Evolutionary conservation across 1,140 invertebrate species (phyloP).

Genomic region (Drosophila eugracilis): DNA sequence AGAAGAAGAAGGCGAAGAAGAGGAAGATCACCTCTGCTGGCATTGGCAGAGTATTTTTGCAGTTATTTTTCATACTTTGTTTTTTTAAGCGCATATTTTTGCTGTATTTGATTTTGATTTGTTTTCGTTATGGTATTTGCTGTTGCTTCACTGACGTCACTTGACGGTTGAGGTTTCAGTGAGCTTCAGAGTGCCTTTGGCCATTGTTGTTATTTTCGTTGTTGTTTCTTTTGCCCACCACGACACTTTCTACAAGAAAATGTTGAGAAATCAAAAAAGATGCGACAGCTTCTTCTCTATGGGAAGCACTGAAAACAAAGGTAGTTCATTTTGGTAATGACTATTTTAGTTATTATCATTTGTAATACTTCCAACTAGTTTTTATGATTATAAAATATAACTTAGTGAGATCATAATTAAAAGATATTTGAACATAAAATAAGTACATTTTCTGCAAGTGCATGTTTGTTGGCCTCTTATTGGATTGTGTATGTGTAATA

Average conservation of each 20-base stretch:
- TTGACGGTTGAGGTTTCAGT: constrained; percentile 14
- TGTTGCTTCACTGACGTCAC: constrained; percentile 32
- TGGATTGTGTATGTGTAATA: constrained; percentile 33
- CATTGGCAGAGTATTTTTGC: constrained; percentile 43
- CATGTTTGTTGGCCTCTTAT: constrained; percentile 1
- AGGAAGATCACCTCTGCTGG: constrained; percentile 27
- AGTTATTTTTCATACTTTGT: constrained; percentile 23
- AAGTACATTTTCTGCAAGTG: background rate
- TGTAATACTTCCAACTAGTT: too few relatives aligned
- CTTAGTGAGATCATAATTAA: too few relatives aligned
- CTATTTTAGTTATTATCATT: background rate
- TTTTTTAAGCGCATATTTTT: constrained; percentile 43
- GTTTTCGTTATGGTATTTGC: constrained; percentile 16
- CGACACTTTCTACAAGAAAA: constrained; percentile 81
- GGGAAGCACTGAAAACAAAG: constrained; percentile 6
- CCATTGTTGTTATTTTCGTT: constrained; percentile 29
- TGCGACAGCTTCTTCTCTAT: constrained; percentile 63
- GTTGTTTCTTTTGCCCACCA: constrained; percentile 57
- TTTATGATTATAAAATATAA: too few relatives aligned
- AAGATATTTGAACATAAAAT: too few relatives aligned
- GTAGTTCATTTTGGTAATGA: background rate
- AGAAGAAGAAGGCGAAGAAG: constrained; percentile 5
- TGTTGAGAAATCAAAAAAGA: constrained; percentile 83
- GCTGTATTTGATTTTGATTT: constrained; percentile 37
- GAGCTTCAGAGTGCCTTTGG: constrained; percentile 41